Conservation (phyloP, 2,797 vertebrate species). For the Peromyscus attwateri region DNA sequence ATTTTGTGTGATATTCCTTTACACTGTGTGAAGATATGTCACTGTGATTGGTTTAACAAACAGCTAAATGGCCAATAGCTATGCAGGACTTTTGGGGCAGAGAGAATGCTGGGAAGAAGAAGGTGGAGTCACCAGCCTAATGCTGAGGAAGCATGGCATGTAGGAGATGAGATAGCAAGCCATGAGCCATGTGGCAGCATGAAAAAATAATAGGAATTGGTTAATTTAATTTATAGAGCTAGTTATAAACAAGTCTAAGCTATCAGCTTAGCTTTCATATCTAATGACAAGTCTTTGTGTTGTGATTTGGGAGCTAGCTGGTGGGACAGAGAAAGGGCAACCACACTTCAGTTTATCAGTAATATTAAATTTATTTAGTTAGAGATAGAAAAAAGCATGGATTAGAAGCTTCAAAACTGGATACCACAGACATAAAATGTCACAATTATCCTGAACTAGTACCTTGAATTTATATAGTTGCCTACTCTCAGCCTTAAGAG, state of each 20-base stretch:
- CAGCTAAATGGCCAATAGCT: not conserved
- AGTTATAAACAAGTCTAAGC: too few species aligned
- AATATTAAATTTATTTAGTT: not conserved
- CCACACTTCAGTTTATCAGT: not conserved
- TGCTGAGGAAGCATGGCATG: not conserved
- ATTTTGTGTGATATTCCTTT: too few species aligned
- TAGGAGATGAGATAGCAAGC: not conserved
- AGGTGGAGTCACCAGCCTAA: not conserved
- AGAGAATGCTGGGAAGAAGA: not conserved
- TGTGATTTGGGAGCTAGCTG: not conserved
- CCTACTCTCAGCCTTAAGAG: not conserved
- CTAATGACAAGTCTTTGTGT: too few species aligned
- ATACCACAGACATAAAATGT: accelerated
- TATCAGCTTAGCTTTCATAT: too few species aligned
- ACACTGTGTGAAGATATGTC: not conserved
- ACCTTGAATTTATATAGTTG: not conserved
- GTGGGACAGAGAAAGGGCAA: not conserved
- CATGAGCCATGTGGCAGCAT: not conserved
- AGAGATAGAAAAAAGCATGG: not conserved
- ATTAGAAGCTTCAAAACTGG: not conserved
- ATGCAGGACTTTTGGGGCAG: not conserved
- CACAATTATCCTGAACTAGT: not conserved
- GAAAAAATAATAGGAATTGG: not conserved
- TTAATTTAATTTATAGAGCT: not conserved
- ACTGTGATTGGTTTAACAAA: not conserved